Base-by-base conservation (phyloP, 1,140 invertebrate genomes). In the Coptotermes formosanus region DNA sequence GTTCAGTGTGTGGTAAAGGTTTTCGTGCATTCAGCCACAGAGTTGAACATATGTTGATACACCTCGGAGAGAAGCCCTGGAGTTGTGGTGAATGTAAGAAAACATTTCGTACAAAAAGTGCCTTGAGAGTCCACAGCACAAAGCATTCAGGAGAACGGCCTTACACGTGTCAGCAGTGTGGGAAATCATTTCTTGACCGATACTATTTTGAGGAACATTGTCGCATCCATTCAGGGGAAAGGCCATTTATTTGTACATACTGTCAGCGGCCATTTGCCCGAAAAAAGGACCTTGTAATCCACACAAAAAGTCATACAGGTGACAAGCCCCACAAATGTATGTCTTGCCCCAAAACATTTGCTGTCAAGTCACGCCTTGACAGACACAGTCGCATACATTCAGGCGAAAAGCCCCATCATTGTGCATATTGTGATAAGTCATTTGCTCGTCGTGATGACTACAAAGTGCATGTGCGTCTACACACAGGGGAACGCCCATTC, bases 401-500 rank as follows among this genome's bases (percentile, higher is more conserved):
- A 4, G 86, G 86, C 12, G 55, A 84, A 48, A 87, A 87, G 52
- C 86, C 86, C 12, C 81, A 85, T 82, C 11, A 38, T 16, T 87
- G 86, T 82, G 83, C 85, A 82, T 32, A 81, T 75, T 87, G 86
- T 82, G 38, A 64, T 9, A 87, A 87, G 43, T 48, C n/a, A 82
- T 87, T 85, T 59, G 64, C 82, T 52, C 48, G 86, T 1, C 75
- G 55, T 21, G 81, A 87, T 84, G 86, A 86, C 64, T 86, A 69
- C 85, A 85, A 85, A 81, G 55, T 85, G 19, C 92, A 93, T 86
- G 88, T 91, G 25, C 89, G 91, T 82, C 92, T 93, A 86, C 93
- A 94, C 88, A 94, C 92, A 88, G 93, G 93, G 64, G 94, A 95
- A 88, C 94, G 94, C 87, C 94, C 94, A 7, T 94, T 92, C 89